These are phyloP conservation scores for Diaphora mendica DNA, from an alignment of 2,888 invertebrate species.

Conservation along the genomic window DNA sequence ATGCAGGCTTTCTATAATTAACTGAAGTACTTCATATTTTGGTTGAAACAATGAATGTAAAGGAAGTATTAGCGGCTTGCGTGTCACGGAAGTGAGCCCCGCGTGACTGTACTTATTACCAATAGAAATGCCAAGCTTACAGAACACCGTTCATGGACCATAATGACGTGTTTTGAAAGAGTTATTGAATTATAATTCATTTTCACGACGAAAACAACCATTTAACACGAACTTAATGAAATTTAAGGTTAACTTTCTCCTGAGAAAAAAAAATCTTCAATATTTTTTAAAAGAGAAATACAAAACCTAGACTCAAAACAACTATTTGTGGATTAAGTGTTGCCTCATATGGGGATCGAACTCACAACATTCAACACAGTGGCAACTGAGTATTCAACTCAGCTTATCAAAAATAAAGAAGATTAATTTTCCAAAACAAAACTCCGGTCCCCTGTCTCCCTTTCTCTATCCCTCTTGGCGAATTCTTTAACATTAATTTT, in stretches of 20 bases:
- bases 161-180: background rate
- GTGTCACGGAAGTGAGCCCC: background rate
- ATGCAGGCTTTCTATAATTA: background rate
- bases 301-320: too few relatives aligned
- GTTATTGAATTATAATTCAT: slow-evolving; percentile 3
- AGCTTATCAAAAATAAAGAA: background rate
- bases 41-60: background rate
- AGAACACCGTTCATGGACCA: background rate
- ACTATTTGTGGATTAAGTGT: too few relatives aligned
- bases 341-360: too few relatives aligned
- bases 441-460: background rate
- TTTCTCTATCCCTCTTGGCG: background rate
- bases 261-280: background rate
- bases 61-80: background rate
- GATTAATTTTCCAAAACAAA: background rate
- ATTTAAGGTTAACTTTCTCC: background rate
- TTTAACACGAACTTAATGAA: background rate
- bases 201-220: background rate
- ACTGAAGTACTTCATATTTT: background rate
- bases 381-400: background rate
- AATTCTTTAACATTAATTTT: slow-evolving; percentile 23
- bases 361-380: too few relatives aligned
- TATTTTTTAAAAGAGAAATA: too few relatives aligned
- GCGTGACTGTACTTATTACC: background rate
- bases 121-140: background rate